Evolutionary conservation across 2,113 vertebrate genomes (phyloP).

Genomic region (Gopherus evgoodei): DNA sequence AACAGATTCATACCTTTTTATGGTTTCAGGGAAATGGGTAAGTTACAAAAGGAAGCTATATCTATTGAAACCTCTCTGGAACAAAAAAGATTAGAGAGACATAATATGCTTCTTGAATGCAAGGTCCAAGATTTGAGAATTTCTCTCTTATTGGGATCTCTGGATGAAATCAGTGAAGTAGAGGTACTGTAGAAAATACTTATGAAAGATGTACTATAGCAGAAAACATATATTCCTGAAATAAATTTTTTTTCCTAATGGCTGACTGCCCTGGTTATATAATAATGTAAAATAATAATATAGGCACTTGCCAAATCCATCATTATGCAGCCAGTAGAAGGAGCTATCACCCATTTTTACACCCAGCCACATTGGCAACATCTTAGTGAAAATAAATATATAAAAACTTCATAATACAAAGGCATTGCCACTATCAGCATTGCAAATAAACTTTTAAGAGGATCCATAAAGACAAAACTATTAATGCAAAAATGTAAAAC

Average conservation of each 20-base stretch:
- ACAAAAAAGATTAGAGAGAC: conserved; percentile 83
- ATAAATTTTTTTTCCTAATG: not conserved
- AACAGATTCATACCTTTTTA: not conserved
- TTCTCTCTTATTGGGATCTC: conserved; percentile 80
- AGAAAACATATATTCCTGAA: not conserved
- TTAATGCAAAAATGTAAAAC: not conserved
- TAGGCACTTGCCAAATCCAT: rapidly evolving
- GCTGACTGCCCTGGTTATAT: not conserved
- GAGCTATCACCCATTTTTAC: not conserved
- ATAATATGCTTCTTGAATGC: conserved; percentile 91
- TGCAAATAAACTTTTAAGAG: not conserved
- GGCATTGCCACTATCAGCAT: not conserved
- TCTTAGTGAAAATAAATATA: not conserved
- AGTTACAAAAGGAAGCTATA: conserved; percentile 84
- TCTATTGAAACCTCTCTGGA: conserved; percentile 85
- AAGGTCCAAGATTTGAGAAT: conserved; percentile 88
- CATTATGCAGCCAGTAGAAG: not conserved
- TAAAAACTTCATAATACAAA: not conserved
- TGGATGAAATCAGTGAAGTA: conserved; percentile 90
- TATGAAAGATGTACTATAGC: not conserved
- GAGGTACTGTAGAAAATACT: conserved; percentile 78
- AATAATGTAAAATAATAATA: not conserved
- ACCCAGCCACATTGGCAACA: not conserved
- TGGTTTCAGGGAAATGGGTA: conserved; percentile 81
- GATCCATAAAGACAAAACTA: not conserved